Evolutionary conservation across 1,140 invertebrate genomes (phyloP).

Genomic region (Bombus haemorrhoidalis): DNA sequence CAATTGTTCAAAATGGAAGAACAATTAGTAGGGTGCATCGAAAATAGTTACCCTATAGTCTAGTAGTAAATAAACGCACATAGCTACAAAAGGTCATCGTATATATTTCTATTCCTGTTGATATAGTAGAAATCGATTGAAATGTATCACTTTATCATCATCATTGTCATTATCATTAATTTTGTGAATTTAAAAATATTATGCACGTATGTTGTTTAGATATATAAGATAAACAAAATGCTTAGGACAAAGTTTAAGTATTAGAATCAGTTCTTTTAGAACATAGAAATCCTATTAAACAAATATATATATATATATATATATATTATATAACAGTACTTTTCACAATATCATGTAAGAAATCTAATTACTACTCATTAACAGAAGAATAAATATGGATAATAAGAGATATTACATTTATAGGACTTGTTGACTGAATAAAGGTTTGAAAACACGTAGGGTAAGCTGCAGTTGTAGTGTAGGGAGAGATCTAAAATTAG

Average conservation of each 20-base stretch:
- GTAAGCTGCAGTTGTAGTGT: slow-evolving; percentile 16
- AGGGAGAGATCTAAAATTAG: slow-evolving; percentile 33
- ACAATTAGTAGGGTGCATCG: not conserved
- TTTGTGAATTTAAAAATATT: not conserved
- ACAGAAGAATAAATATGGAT: not conserved
- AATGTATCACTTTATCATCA: slow-evolving; percentile 14
- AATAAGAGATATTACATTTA: slow-evolving; percentile 24
- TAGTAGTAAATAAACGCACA: not conserved
- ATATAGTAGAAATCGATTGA: slow-evolving; percentile 32
- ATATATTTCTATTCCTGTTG: slow-evolving; percentile 56
- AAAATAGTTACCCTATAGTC: not conserved
- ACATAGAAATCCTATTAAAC: not conserved
- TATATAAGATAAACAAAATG: not conserved
- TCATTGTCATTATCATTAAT: not conserved
- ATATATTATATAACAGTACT: not conserved
- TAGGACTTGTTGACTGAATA: slow-evolving; percentile 41
- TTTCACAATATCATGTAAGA: not conserved
- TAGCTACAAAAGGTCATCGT: slow-evolving; percentile 51
- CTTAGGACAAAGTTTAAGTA: not conserved
- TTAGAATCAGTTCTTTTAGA: not conserved
- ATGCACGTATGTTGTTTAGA: not conserved
- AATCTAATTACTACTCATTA: not conserved
- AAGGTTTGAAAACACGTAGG: slow-evolving; percentile 42
- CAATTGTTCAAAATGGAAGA: not conserved
- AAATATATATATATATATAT: not conserved